Base-by-base conservation (phyloP, 2,113 vertebrate species). In the Shinisaurus crocodilurus region DNA sequence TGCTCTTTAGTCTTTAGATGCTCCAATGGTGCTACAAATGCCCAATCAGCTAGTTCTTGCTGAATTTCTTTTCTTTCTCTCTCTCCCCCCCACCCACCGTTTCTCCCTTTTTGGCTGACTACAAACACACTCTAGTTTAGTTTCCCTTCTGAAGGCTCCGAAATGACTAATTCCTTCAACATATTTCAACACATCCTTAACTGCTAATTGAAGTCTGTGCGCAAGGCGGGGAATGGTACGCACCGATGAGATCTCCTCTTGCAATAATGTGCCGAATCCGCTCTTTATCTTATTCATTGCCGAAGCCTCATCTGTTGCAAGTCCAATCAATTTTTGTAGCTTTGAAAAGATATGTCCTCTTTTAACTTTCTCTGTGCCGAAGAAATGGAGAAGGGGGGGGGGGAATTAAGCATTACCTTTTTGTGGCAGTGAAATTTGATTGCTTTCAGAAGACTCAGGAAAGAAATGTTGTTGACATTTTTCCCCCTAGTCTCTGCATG, bases 131-230 rank as follows among this genome's bases (percentile, higher is more conserved):
- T 85, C 69, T 94, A 94, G 87, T 96, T 97, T 94, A 94, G 82
- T 90, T 94, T 96, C 93, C 90, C 82, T 91, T 50, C 91, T 88
- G 90, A 97, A 95, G 87, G 43, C 95, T 95, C 95, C 20, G 87
- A 93, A 97, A 95, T 93, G 91, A 96, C 90, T 95, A 96, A 96
- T 95, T 96, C 89, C 89, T 94, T 92, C 94, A 96, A 95, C 95
- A 90, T 95, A 89, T 95, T 96, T 96, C 95, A 96, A 95, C 88
- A 94, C 93, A 95, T 96, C 94, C 92, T 97, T 97, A 97, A 96
- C 93, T 97, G 93, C 94, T 97, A 97, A 96, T 95, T 97, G 96
- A 97, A 96, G 93, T 96, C 90, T 94, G 92, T 81, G 93, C 81
- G 40, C 85, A 94, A 94, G 91, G 88, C 88, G n/a, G 93, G 91